Evolutionary conservation across 1,140 invertebrate genomes (phyloP), one percentile per base, ranked within the genome.

Genomic region (Medauroidea extradentata): DNA sequence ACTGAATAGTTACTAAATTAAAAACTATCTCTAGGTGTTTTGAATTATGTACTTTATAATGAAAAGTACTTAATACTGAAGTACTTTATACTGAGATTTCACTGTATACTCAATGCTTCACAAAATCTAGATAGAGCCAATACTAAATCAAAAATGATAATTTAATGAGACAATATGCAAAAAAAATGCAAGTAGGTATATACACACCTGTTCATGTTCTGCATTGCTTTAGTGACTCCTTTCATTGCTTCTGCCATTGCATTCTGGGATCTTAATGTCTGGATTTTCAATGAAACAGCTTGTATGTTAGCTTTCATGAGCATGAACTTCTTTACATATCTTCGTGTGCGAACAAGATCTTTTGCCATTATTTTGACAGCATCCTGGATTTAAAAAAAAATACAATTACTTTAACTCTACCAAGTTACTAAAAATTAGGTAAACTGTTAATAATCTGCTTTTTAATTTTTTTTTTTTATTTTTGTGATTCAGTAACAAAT

Each of bases 321-420:
- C 85, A 99, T 99, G 72, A 99, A 99, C 75, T 99, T 99, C 73
- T 98, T 98, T 21, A 93, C 87, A 70, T 99, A 98, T 63, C 90
- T 81, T 60, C 97, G 81, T 11, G 97, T 99, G 66, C 98, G 82
- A 1, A 99, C 98, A 59, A 99, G 78, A 81, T 99, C 98, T 79
- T 96, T 98, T 1, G 98, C 98, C 96, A 99, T 99, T 64, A 99
- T 97, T 84, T 98, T 99, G 0, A 99, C 98, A 54, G 97, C 94
- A 82, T 99, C 97, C 93, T 96, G 69, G 29, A 79, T 73, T 65
- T 59, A 61, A 16, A 21, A 11, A 42, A 11, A 11, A 13, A 25
- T n/a, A 46, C 16, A 43, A 27, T 4, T 0, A 25, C 27, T 21
- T n/a, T 25, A 4, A 25, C 16, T 50, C n/a, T 50, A 1, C n/a